These are phyloP conservation scores for Pseudanteris insignis DNA, from an alignment of 2,888 invertebrate genomes.

Conservation along the genomic window DNA sequence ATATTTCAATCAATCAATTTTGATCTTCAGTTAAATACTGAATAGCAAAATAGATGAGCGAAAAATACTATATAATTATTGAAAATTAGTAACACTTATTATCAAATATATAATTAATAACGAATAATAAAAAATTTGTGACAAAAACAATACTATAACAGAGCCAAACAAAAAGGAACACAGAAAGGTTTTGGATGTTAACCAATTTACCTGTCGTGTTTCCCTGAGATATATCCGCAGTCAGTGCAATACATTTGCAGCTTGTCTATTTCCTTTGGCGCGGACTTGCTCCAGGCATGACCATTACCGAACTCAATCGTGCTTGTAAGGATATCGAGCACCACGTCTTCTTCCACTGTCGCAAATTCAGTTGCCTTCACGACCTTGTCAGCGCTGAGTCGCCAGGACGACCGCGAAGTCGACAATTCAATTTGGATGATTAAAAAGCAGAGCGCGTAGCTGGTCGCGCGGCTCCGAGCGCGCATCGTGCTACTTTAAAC, in stretches of 20 bases:
- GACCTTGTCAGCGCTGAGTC: slow-evolving; percentile 80
- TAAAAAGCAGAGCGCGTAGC: slow-evolving; percentile 60
- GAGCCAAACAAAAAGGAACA: no score
- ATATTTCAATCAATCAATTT: no score
- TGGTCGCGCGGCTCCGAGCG: slow-evolving; percentile 54
- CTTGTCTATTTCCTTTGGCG: slow-evolving; percentile 50
- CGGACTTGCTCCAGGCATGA: slow-evolving; percentile 61
- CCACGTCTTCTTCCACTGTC: slow-evolving; percentile 72
- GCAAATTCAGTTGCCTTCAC: slow-evolving; percentile 71
- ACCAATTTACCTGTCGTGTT: slow-evolving; percentile 56
- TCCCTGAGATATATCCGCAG: slow-evolving; percentile 55
- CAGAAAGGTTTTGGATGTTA: no score
- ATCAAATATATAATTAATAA: no score
- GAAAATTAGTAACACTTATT: no score
- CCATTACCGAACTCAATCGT: slow-evolving; percentile 68
- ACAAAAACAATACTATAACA: no score
- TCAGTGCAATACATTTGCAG: slow-evolving; percentile 60
- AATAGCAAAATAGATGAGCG: no score
- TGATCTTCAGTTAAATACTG: no score
- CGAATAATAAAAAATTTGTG: no score
- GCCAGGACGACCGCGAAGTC: slow-evolving; percentile 88
- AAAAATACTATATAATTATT: no score
- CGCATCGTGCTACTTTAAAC: slow-evolving; percentile 48
- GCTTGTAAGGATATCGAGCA: slow-evolving; percentile 80
- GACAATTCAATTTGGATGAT: slow-evolving; percentile 68